Percentiles rank a stretch among this genome's conserved stretches.
Evolutionary conservation across 2,888 invertebrate species (phyloP).

Genomic region (Dolichomitus sp.): DNA sequence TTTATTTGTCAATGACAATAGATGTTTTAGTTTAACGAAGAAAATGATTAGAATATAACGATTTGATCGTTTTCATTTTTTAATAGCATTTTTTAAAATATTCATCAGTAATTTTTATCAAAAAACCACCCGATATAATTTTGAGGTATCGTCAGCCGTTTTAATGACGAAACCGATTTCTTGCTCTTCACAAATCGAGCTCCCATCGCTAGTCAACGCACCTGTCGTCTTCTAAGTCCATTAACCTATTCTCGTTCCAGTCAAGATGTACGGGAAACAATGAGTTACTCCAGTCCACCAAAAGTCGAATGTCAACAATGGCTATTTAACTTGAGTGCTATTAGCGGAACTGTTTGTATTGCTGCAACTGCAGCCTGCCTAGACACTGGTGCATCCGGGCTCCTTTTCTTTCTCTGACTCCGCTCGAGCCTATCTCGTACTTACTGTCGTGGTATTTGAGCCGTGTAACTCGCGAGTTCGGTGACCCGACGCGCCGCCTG

Average conservation of each 20-base stretch:
- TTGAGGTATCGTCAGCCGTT: too few relatives aligned
- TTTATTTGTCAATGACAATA: too few relatives aligned
- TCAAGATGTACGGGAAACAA: constrained; percentile 6
- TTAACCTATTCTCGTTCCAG: background rate
- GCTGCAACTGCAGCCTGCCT: background rate
- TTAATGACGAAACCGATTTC: too few relatives aligned
- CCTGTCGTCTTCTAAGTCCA: background rate
- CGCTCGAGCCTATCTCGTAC: background rate
- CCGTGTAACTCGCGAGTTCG: constrained; percentile 55
- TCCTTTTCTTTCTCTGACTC: constrained; percentile 22
- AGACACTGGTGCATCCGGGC: constrained; percentile 23
- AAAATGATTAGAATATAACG: too few relatives aligned
- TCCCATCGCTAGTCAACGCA: background rate
- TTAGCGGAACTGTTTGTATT: background rate
- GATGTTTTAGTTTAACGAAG: too few relatives aligned
- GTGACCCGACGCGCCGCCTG: constrained; percentile 55
- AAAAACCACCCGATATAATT: too few relatives aligned
- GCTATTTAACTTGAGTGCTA: background rate
- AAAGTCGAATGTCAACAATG: constrained; percentile 6
- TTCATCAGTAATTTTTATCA: too few relatives aligned
- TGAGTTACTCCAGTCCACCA: background rate
- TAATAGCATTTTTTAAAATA: too few relatives aligned
- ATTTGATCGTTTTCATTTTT: too few relatives aligned
- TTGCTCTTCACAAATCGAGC: too few relatives aligned
- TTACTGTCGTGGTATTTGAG: background rate